Conservation (phyloP, 2,113 vertebrate species). For the Grammomys dolichurus region DNA sequence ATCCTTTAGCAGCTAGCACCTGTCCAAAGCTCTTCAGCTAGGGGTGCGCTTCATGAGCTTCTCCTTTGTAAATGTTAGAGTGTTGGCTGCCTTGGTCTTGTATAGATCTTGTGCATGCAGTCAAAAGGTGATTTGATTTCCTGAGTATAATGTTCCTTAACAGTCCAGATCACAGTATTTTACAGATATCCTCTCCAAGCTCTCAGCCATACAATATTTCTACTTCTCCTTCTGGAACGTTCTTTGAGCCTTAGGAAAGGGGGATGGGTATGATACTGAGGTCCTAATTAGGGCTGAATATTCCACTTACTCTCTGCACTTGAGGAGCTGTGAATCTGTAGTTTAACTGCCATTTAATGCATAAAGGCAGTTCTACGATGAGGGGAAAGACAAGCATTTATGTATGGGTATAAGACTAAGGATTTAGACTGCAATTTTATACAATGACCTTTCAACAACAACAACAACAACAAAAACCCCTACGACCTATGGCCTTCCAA, state of each 20-base stretch:
- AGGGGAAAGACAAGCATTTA: not conserved
- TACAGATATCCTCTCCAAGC: not conserved
- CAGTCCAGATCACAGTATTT: not conserved
- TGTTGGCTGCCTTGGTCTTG: not conserved
- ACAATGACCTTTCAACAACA: not conserved
- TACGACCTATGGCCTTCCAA: not conserved
- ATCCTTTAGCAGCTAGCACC: not conserved
- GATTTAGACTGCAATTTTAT: not conserved
- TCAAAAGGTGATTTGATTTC: not conserved
- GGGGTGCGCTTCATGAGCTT: too few relatives aligned
- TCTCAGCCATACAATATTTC: not conserved
- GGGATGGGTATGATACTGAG: not conserved
- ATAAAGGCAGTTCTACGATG: not conserved
- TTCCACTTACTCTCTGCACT: not conserved
- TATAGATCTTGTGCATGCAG: not conserved
- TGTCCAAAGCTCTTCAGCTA: not conserved
- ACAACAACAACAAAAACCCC: not conserved
- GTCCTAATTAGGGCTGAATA: not conserved
- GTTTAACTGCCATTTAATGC: not conserved
- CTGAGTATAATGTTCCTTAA: not conserved
- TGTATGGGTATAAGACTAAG: not conserved
- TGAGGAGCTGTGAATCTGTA: not conserved
- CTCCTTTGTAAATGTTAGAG: not conserved
- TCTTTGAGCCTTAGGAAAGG: not conserved
- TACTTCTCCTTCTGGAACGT: not conserved